Evolutionary conservation across 2,888 invertebrate species (phyloP), one percentile per base, ranked within the genome.

Genomic region (Caenorhabditis macrosperma): DNA sequence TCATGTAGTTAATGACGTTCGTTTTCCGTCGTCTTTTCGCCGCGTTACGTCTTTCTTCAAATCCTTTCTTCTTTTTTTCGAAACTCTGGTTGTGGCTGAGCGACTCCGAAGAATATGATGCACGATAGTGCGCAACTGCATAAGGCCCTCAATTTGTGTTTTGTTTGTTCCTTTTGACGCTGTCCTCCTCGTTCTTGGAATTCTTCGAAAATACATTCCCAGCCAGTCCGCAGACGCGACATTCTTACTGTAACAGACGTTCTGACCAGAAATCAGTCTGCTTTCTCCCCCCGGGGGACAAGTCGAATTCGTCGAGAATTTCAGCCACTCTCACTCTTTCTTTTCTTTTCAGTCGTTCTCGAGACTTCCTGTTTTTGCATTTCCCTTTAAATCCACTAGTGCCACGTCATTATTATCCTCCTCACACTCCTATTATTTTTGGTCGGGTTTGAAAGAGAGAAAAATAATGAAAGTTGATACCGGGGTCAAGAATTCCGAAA

Each of bases 1-100:
- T 57, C 48, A 44, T 55, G 30, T 46, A 46, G 55, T 48, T 67
- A 57, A 67, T 67, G 67, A 67, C 35, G 67, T 46, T 55, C 48
- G 46, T n/a, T 44, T 48, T 57, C n/a, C 24, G 46, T 35, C 6
- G n/a, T 24, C 12, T 46, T 20, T 60, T 17, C n/a, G 17, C 22
- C 38, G 52, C 28, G n/a, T n/a, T n/a, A 48, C 61, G 46, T 61
- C 48, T 35, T 6, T 12, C 9, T 26, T 38, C 35, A 17, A 10
- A n/a, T 24, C 5, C 28, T 22, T 1, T 12, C 15, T 50, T 33
- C 48, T 48, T 46, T 46, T 22, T 26, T n/a, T 26, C 22, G 28
- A 28, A 28, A 2, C n/a, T n/a, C n/a, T n/a, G n/a, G n/a, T n/a
- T n/a, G n/a, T n/a, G n/a, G n/a, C n/a, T n/a, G n/a, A n/a, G n/a